A percentile compares a stretch with the other conserved stretches of the same genome.
Evolutionary conservation across 2,113 vertebrate genomes (phyloP).

Genomic region (Arothron firmamentum): DNA sequence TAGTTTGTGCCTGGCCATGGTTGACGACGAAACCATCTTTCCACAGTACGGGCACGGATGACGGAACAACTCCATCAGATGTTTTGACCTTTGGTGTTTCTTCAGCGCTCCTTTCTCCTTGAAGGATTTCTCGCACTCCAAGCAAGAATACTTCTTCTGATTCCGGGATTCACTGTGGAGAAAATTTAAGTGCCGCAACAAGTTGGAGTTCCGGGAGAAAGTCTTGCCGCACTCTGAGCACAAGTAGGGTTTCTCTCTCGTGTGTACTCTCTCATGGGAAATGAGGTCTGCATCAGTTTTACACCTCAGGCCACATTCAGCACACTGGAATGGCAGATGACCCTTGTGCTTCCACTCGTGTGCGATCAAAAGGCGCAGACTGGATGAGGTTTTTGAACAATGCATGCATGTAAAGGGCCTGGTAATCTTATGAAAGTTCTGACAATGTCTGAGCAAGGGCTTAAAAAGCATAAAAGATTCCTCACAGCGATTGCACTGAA

Average conservation of each 20-base stretch:
- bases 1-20: constrained; percentile 45
- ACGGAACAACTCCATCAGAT: constrained; percentile 30
- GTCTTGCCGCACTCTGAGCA: constrained; percentile 56
- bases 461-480: constrained; percentile 43
- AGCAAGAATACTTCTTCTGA: constrained; percentile 34
- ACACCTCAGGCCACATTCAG: constrained; percentile 40
- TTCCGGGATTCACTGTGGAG: constrained; percentile 43
- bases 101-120: constrained; percentile 51
- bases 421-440: constrained; percentile 45
- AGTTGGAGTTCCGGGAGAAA: constrained; percentile 42
- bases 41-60: constrained; percentile 47
- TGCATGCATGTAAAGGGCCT: constrained; percentile 47
- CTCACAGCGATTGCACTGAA: constrained; percentile 58
- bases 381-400: constrained; percentile 23
- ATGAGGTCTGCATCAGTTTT: constrained; percentile 32
- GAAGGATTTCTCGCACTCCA: constrained; percentile 52
- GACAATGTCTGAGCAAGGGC: constrained; percentile 39
- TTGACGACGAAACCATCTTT: constrained; percentile 34
- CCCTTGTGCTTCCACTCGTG: constrained; percentile 61
- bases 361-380: constrained; percentile 37
- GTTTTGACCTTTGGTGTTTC: constrained; percentile 56
- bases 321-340: constrained; percentile 49
- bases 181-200: constrained; percentile 48
- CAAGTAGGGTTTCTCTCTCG: constrained; percentile 53
- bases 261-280: constrained; percentile 54